phyloP scores from a whole-genome alignment of 2,797 vertebrate genomes.

The Danio choprae region DNA sequence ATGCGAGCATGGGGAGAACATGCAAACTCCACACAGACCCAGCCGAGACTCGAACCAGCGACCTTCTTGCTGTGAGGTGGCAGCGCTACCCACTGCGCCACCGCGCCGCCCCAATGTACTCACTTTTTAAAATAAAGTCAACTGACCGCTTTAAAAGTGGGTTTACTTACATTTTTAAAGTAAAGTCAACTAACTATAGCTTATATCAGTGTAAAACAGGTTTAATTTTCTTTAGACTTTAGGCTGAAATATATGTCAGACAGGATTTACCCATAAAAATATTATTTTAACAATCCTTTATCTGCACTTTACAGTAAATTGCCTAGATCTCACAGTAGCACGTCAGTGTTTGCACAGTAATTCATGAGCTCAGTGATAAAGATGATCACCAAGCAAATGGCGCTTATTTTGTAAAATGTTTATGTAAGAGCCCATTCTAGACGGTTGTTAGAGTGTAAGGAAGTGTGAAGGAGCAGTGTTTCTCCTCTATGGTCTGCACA shows the following conservation, averaged over 20 bases:
- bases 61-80: too few species aligned
- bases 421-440: not conserved
- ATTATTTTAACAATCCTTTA: not conserved
- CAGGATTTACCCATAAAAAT: not conserved
- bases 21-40: too few species aligned
- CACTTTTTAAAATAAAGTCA: too few species aligned
- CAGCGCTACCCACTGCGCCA: too few species aligned
- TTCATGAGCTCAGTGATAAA: slow-evolving; percentile 5
- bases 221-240: not conserved
- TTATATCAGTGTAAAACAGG: not conserved
- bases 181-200: not conserved
- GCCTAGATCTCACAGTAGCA: too few species aligned
- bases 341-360: not conserved
- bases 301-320: too few species aligned
- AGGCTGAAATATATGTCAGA: not conserved
- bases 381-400: not conserved
- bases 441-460: not conserved
- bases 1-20: too few species aligned
- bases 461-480: slow-evolving; percentile 15
- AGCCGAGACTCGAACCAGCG: too few species aligned
- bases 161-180: not conserved
- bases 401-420: not conserved
- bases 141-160: too few species aligned
- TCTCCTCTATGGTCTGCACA: not conserved
- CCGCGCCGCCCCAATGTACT: too few species aligned